Evolutionary conservation across 2,113 vertebrate species (phyloP), one percentile per base, ranked within the genome.

Genomic region (Cercopithecus mona): DNA sequence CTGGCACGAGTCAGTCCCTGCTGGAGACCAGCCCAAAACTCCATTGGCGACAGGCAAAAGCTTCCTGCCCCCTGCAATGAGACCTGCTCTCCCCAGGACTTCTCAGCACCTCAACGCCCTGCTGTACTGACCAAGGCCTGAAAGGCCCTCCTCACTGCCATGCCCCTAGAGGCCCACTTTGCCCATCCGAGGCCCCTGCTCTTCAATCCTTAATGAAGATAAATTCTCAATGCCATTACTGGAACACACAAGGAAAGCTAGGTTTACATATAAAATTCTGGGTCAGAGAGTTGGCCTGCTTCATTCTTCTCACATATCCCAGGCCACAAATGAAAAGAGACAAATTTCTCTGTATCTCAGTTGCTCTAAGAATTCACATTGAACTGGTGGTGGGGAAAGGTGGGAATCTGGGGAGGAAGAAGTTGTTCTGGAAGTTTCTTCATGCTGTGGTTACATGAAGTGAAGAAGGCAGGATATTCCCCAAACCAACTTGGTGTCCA

Each of bases 251-350:
- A 4, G 20, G 68, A 97, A 83, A 57, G 30, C 66, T 35, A 20
- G 43, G 25, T 80, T 73, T 89, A 78, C 93, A 94, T 90, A 91
- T 70, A 95, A 52, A 64, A 64, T 87, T 97, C 88, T 82, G 78
- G 91, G 93, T 94, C 82, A 94, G 23, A 8, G 61, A 94, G 55
- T 38, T 94, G 73, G 27, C 38, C 88, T 82, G 73, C n/a, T 97
- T 96, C 25, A 91, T n/a, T 50, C 52, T 89, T 89, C 91, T 43
- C 30, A 48, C 64, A 38, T 78, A 23, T 73, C 78, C n/a, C 3
- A 16, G 81, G 76, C 13, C 43, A 40, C 61, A 86, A 17, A 87
- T 70, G 9, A 94, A 92, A 93, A 83, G 30, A 95, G 57, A 83
- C 48, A 61, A n/a, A 25, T 27, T 40, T 40, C 27, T 83, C 25